Conservation (phyloP, 1,140 invertebrate species). For the Brachionus manjavacas region DNA sequence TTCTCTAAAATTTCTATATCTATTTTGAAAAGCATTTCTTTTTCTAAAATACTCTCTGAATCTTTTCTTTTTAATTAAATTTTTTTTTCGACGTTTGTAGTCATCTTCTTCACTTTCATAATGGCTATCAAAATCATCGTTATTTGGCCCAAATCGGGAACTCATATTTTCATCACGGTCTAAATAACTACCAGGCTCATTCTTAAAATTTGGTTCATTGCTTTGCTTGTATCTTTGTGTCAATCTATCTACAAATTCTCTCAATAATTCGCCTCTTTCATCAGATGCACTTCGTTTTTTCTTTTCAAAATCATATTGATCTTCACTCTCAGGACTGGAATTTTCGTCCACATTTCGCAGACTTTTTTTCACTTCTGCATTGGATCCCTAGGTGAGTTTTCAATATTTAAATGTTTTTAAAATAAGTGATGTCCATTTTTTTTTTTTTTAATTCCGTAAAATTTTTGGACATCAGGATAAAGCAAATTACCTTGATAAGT, state of each 20-base stretch:
- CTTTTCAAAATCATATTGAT: neutral
- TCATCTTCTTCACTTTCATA: constrained; percentile 11
- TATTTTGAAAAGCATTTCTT: neutral
- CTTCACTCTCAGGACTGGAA: neutral
- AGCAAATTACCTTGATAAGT: neutral
- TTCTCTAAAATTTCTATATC: constrained; percentile 17
- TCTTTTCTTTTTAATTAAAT: neutral
- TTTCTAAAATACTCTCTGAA: constrained; percentile 10
- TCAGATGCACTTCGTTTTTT: constrained; percentile 5
- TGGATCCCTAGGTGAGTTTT: neutral
- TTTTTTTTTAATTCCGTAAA: neutral
- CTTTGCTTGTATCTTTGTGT: neutral
- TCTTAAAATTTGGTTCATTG: neutral
- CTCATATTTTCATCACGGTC: neutral
- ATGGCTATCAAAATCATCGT: neutral
- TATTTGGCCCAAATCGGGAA: neutral
- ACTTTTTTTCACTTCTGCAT: constrained; percentile 20
- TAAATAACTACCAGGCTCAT: neutral
- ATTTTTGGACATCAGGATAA: neutral
- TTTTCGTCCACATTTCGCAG: neutral
- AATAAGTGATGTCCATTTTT: neutral
- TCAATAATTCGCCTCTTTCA: neutral
- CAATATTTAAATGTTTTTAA: neutral
- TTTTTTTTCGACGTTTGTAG: neutral
- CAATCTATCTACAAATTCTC: neutral